phyloP scores from a whole-genome alignment of 2,888 invertebrate genomes.

The Cordilura impudica region DNA sequence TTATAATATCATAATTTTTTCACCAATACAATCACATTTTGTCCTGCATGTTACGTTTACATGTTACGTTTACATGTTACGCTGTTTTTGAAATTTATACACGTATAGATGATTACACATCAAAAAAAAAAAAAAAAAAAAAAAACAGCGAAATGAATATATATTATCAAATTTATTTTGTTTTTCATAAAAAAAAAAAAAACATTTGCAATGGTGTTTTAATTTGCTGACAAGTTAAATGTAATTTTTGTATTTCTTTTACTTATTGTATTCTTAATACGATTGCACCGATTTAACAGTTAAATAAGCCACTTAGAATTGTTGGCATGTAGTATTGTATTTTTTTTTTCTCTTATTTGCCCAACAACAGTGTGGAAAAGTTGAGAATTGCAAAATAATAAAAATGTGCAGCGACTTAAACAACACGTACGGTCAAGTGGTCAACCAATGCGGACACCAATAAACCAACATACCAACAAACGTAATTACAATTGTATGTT shows the following conservation, averaged over 20 bases:
- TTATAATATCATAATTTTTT: no score
- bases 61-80: no score
- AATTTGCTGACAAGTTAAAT: background rate
- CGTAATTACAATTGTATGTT: slow-evolving; percentile 41
- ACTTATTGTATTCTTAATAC: slow-evolving; percentile 5
- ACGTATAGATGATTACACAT: no score
- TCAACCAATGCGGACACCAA: slow-evolving; percentile 55
- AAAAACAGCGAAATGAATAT: no score
- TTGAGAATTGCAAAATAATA: background rate
- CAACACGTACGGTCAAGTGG: slow-evolving; percentile 50
- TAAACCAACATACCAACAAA: slow-evolving; percentile 25
- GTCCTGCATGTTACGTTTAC: no score
- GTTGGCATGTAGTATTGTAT: background rate
- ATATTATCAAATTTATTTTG: background rate
- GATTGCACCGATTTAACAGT: slow-evolving; percentile 23
- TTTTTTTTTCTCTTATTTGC: background rate
- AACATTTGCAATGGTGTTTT: slow-evolving; percentile 40
- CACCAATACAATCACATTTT: no score
- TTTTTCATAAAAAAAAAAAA: no score
- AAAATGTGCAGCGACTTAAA: slow-evolving; percentile 1
- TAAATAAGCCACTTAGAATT: slow-evolving; percentile 49
- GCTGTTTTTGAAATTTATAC: no score
- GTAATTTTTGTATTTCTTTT: background rate
- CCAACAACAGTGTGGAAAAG: slow-evolving; percentile 9
- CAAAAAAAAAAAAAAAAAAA: no score